phyloP scores from a whole-genome alignment of 2,113 vertebrate genomes.

The Thermophis baileyi region DNA sequence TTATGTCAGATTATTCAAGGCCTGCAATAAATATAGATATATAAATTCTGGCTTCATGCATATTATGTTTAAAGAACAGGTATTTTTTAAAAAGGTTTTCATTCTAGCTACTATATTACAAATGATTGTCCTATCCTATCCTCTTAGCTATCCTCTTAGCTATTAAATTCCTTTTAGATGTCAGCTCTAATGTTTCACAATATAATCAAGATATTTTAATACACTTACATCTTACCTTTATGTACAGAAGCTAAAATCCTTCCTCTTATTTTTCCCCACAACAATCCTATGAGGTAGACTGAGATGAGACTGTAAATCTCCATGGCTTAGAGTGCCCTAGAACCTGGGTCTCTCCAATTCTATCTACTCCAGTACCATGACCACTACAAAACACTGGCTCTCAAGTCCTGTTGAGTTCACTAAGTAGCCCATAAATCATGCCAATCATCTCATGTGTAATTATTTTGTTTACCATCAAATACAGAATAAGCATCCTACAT shows the following conservation, averaged over 20 bases:
- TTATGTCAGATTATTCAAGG: slow-evolving; percentile 54
- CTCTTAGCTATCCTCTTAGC: too few species aligned
- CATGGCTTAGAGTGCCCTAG: neutral
- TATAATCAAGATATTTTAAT: neutral
- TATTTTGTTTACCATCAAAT: neutral
- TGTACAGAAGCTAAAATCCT: neutral
- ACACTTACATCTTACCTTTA: neutral
- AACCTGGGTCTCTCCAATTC: neutral
- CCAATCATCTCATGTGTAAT: neutral
- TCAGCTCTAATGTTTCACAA: neutral
- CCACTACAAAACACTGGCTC: neutral
- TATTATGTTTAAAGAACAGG: neutral
- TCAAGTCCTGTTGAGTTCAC: neutral
- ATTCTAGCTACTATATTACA: neutral
- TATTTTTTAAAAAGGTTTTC: neutral
- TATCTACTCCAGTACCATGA: neutral
- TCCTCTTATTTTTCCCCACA: neutral
- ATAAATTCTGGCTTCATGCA: slow-evolving; percentile 3
- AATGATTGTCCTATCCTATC: too few species aligned
- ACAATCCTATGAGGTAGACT: neutral
- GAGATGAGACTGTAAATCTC: neutral
- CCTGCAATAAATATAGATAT: slow-evolving; percentile 46
- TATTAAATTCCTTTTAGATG: neutral
- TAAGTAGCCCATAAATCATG: neutral
- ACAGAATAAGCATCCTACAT: neutral